Percentiles rank a stretch among this genome's conserved stretches.
Conservation (phyloP, 1,140 invertebrate genomes). For the Drosophila carrolli region DNA sequence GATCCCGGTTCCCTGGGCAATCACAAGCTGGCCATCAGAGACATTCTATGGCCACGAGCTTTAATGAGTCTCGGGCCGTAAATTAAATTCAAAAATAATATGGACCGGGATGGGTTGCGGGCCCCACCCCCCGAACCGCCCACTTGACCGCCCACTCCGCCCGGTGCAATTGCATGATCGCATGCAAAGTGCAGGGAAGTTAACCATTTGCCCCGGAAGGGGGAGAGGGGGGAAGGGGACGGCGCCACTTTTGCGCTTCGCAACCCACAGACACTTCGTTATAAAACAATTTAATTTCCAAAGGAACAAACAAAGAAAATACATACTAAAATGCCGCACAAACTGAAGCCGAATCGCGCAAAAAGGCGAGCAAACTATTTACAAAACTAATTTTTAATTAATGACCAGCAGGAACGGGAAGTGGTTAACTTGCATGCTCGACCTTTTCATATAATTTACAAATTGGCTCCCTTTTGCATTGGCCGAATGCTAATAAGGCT, state of each 20-base stretch:
- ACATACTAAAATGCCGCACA: conserved; percentile 2
- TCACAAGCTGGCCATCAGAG: conserved; percentile 56
- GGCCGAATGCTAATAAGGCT: conserved; percentile 65
- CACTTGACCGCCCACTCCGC: conserved; percentile 6
- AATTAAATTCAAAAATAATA: conserved; percentile 79
- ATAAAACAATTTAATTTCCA: conserved; percentile 77
- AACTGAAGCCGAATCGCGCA: conserved; percentile 27
- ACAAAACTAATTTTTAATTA: conserved; percentile 80
- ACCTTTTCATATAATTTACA: conserved; percentile 77
- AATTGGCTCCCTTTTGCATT: conserved; percentile 61
- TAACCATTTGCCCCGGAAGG: conserved; percentile 35
- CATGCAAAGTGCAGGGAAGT: conserved; percentile 68
- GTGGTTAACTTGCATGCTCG: conserved; percentile 65
- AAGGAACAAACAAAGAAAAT: conserved; percentile 28
- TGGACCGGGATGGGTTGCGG: conserved; percentile 7
- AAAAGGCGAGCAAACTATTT: conserved; percentile 72
- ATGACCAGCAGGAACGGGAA: conserved; percentile 55
- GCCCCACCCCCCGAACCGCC: conserved; percentile 3
- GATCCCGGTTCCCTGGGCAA: conserved; percentile 43
- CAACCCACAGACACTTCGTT: conserved; percentile 77
- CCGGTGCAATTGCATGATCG: conserved; percentile 62
- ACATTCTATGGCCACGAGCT: conserved; percentile 49
- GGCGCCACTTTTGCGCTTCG: conserved; percentile 77
- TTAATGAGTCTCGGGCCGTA: conserved; percentile 62
- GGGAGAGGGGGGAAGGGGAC: not conserved